phyloP scores from a whole-genome alignment of 1,140 invertebrate genomes.

The Aphelinus certus region DNA sequence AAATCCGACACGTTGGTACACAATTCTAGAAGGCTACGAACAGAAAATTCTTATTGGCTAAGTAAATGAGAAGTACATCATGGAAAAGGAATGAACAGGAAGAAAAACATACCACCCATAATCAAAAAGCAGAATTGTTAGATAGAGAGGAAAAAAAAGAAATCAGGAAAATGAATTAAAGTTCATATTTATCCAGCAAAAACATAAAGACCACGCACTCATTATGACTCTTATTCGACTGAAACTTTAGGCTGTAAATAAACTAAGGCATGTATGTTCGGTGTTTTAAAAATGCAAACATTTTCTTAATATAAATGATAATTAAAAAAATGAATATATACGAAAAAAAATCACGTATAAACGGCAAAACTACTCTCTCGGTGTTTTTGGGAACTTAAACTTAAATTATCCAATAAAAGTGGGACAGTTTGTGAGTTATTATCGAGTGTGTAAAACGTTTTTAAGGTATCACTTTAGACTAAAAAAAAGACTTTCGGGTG shows the following conservation, averaged over 20 bases:
- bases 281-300: slow-evolving; percentile 62
- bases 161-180: slow-evolving; percentile 16
- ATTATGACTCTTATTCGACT: slow-evolving; percentile 62
- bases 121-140: slow-evolving; percentile 15
- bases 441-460: slow-evolving; percentile 28
- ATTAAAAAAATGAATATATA: slow-evolving; percentile 57
- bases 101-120: slow-evolving; percentile 2
- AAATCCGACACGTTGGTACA: slow-evolving; percentile 1
- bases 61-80: too few relatives aligned
- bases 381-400: slow-evolving; percentile 64
- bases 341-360: slow-evolving; percentile 60
- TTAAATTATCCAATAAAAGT: slow-evolving; percentile 43
- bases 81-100: neutral
- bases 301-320: slow-evolving; percentile 58
- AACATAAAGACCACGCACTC: slow-evolving; percentile 51
- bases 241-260: slow-evolving; percentile 66
- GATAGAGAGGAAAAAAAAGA: slow-evolving; percentile 9
- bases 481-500: slow-evolving; percentile 33
- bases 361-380: slow-evolving; percentile 62
- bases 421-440: slow-evolving; percentile 26
- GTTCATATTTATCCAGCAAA: slow-evolving; percentile 13
- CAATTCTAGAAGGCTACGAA: neutral
- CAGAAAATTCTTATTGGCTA: too few relatives aligned
- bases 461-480: slow-evolving; percentile 27
- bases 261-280: slow-evolving; percentile 65